phyloP scores from a whole-genome alignment of 2,113 vertebrate genomes.

The Myotis lucifugus region DNA sequence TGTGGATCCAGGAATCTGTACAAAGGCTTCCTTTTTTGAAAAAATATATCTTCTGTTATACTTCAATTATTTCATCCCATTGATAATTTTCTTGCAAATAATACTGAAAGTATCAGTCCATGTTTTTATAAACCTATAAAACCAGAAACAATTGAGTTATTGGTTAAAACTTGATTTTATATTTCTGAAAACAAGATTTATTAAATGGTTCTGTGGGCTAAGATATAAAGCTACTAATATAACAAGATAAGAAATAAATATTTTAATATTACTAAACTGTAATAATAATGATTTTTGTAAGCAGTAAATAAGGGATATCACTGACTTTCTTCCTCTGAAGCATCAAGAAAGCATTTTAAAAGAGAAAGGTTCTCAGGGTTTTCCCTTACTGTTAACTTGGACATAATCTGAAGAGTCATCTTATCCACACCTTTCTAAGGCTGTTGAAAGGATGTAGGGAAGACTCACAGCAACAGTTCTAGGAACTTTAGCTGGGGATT shows the following conservation, averaged over 20 bases:
- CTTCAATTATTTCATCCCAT: constrained; percentile 73
- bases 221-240: not conserved
- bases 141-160: constrained; percentile 63
- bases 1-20: constrained; percentile 77
- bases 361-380: not conserved
- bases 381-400: no score
- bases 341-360: not conserved
- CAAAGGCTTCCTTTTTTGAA: constrained; percentile 78
- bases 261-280: not conserved
- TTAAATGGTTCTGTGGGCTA: constrained; percentile 1
- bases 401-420: not conserved
- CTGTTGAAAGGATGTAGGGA: no score
- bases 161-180: constrained; percentile 53
- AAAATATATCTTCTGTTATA: constrained; percentile 82
- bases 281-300: not conserved
- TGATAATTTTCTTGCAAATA: constrained; percentile 82
- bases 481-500: not conserved
- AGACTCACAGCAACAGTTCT: not conserved
- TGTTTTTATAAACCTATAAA: constrained; percentile 83
- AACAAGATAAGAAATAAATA: not conserved
- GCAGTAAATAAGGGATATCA: not conserved
- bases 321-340: not conserved
- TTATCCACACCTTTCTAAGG: not conserved
- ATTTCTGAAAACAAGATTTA: constrained; percentile 36
- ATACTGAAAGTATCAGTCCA: constrained; percentile 84